These are phyloP conservation scores for Nemotelus pantherinus DNA, from an alignment of 2,888 invertebrate genomes.

Conservation along the genomic window DNA sequence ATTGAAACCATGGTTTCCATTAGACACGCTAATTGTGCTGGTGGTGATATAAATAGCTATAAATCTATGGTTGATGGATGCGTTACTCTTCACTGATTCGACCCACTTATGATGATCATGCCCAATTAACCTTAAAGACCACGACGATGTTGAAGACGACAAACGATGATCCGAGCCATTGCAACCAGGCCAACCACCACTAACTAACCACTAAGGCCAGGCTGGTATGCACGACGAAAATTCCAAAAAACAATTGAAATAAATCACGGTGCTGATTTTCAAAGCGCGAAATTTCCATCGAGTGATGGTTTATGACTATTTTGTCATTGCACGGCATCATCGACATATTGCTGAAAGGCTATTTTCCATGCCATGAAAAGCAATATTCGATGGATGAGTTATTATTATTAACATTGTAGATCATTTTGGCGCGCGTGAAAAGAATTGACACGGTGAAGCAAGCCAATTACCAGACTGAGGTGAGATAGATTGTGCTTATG, in stretches of 20 bases:
- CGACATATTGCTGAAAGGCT: no score
- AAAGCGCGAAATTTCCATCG: conserved; percentile 16
- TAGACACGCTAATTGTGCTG: no score
- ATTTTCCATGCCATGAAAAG: neutral
- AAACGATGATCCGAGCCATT: no score
- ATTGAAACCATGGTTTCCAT: no score
- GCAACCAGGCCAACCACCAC: no score
- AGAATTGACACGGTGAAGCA: conserved; percentile 23
- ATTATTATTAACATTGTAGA: conserved; percentile 41
- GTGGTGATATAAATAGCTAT: no score
- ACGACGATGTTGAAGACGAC: no score
- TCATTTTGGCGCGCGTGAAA: conserved; percentile 16
- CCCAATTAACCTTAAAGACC: conserved; percentile 64
- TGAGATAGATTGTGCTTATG: no score
- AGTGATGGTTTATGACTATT: conserved; percentile 39
- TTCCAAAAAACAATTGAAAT: conserved; percentile 15
- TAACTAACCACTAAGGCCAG: no score
- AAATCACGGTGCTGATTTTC: conserved; percentile 24
- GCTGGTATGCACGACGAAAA: no score
- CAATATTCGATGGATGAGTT: conserved; percentile 18
- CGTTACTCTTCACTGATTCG: conserved; percentile 59
- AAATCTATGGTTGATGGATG: no score
- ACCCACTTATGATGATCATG: conserved; percentile 65
- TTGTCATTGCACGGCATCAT: conserved; percentile 37
- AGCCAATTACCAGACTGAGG: neutral